phyloP scores from a whole-genome alignment of 2,797 vertebrate species.

The Discoglossus pictus region DNA sequence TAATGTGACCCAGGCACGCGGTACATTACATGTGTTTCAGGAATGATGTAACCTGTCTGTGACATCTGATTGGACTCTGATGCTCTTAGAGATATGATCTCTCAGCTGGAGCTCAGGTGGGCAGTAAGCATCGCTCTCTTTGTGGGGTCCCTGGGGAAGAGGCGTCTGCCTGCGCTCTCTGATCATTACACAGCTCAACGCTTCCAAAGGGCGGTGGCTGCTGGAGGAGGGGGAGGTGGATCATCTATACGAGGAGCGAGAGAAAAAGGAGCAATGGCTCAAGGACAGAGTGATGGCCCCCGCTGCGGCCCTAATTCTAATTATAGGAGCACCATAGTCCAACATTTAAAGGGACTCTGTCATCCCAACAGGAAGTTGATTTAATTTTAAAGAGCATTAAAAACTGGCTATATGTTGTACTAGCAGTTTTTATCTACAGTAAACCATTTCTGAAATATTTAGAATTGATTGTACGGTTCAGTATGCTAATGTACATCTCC shows the following conservation, averaged over 20 bases:
- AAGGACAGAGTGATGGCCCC: conserved; percentile 25
- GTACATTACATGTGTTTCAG: conserved; percentile 8
- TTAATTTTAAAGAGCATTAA: too few relatives aligned
- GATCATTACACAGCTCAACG: conserved; percentile 37
- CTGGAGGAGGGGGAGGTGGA: neutral
- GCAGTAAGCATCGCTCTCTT: neutral
- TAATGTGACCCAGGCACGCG: conserved; percentile 14
- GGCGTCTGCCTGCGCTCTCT: conserved; percentile 18
- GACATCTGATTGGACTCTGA: neutral
- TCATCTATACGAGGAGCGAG: neutral
- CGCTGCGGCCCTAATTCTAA: too few relatives aligned
- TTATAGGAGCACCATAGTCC: too few relatives aligned
- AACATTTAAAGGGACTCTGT: too few relatives aligned
- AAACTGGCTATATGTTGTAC: too few relatives aligned
- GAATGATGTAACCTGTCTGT: neutral
- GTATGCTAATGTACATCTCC: too few relatives aligned
- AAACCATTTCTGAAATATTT: too few relatives aligned
- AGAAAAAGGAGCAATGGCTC: neutral
- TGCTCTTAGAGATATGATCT: neutral
- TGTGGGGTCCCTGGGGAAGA: conserved; percentile 11
- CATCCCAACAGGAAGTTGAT: too few relatives aligned
- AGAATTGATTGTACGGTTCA: too few relatives aligned
- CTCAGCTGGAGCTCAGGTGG: conserved; percentile 20
- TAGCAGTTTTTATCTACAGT: too few relatives aligned
- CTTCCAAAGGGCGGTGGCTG: conserved; percentile 41